phyloP scores from a whole-genome alignment of 2,888 invertebrate species.

The Leucozona laternaria region DNA sequence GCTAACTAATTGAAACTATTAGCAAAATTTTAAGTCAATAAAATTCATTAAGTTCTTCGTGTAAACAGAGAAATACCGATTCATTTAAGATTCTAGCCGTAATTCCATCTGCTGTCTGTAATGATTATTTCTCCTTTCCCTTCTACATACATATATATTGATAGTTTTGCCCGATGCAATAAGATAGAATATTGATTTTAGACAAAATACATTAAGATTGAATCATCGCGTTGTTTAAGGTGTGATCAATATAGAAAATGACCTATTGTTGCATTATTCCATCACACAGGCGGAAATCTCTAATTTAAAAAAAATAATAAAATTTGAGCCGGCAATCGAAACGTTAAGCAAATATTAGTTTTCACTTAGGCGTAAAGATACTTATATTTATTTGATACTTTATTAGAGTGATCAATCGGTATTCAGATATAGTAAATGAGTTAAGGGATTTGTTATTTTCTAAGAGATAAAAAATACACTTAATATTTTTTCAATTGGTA shows the following conservation, averaged over 20 bases:
- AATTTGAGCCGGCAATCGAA: constrained; percentile 1
- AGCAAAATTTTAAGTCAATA: constrained; percentile 18
- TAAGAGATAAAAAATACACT: not conserved
- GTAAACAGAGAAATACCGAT: not conserved
- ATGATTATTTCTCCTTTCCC: not conserved
- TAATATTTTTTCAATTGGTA: not conserved
- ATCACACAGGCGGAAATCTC: constrained; percentile 11
- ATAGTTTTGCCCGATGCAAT: not conserved
- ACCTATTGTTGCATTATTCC: constrained; percentile 5
- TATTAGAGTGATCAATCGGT: constrained; percentile 1
- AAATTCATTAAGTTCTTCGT: not conserved
- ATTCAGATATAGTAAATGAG: not conserved
- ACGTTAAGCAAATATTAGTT: constrained; percentile 15
- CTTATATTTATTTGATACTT: constrained; percentile 13
- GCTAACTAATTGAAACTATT: constrained; percentile 40
- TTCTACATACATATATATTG: no score
- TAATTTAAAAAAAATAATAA: constrained; percentile 4
- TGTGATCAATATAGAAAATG: constrained; percentile 19
- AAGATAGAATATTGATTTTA: constrained; percentile 13
- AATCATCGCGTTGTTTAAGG: not conserved
- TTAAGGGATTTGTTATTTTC: not conserved
- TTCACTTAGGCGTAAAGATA: not conserved
- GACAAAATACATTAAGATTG: constrained; percentile 16
- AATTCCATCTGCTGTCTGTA: not conserved
- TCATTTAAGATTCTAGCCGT: constrained; percentile 43